Conservation (phyloP, 2,797 vertebrate genomes). For the Fistularia tabacaria region DNA sequence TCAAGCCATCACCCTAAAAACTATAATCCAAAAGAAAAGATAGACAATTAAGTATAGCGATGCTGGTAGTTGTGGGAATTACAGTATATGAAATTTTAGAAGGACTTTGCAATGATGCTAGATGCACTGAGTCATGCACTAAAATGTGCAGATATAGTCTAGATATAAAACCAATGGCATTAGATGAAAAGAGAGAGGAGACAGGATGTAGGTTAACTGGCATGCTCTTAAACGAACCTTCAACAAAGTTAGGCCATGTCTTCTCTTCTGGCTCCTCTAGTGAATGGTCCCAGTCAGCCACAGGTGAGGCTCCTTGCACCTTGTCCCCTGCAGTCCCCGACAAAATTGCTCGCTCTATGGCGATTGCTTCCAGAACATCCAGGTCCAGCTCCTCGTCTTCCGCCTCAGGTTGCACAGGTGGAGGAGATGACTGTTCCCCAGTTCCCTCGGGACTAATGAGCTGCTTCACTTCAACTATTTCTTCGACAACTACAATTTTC, state of each 20-base stretch:
- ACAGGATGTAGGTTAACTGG: conserved; percentile 45
- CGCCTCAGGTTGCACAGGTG: conserved; percentile 39
- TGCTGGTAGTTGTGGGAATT: conserved; percentile 2
- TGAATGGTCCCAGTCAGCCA: conserved; percentile 74
- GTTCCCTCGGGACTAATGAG: conserved; percentile 48
- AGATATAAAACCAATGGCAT: conserved; percentile 36
- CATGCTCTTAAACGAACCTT: conserved; percentile 67
- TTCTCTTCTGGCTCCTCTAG: conserved; percentile 72
- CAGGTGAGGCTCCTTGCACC: conserved; percentile 46
- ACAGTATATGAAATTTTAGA: not conserved
- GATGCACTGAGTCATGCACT: conserved; percentile 28
- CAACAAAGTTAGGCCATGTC: conserved; percentile 75
- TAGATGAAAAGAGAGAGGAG: conserved; percentile 34
- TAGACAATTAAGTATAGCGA: conserved; percentile 14
- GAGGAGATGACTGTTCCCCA: conserved; percentile 47
- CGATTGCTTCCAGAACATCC: conserved; percentile 73
- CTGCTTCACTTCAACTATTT: conserved; percentile 78
- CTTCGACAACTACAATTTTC: conserved; percentile 81
- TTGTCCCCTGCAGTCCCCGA: conserved; percentile 2
- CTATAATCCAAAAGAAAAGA: conserved; percentile 18
- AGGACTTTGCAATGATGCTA: no score
- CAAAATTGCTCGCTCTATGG: conserved; percentile 63
- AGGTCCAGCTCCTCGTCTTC: conserved; percentile 71
- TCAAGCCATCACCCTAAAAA: conserved; percentile 32
- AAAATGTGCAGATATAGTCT: conserved; percentile 40